Evolutionary conservation across 2,797 vertebrate genomes (phyloP).

Genomic region (Ptychobarbus kaznakovi): DNA sequence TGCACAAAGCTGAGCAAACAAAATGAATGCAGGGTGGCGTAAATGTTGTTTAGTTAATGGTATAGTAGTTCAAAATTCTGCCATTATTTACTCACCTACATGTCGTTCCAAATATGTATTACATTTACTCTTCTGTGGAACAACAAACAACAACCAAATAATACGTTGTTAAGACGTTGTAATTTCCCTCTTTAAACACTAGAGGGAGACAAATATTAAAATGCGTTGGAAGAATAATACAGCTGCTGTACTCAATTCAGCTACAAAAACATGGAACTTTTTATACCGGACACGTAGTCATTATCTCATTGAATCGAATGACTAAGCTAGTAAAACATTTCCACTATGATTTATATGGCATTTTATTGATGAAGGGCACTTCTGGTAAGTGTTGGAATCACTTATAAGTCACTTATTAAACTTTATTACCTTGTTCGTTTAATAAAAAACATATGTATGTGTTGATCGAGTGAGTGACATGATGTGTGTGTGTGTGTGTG

Average conservation of each 20-base stretch:
- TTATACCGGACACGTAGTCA: background rate
- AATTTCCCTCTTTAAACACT: background rate
- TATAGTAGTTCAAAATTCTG: background rate
- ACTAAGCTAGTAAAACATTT: background rate
- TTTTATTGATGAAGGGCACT: background rate
- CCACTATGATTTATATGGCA: background rate
- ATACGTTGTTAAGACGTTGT: background rate
- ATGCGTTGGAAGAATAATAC: background rate
- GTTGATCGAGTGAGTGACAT: background rate
- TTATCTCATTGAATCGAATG: background rate
- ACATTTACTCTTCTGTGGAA: background rate
- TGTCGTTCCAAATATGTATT: background rate
- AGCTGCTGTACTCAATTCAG: background rate
- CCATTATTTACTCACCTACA: background rate
- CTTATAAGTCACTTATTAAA: constrained; percentile 19
- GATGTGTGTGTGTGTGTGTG: background rate
- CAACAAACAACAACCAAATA: background rate
- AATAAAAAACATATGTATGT: background rate
- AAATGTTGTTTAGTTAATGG: background rate
- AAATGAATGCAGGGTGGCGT: background rate
- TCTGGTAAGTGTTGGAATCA: background rate
- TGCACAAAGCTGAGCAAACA: background rate
- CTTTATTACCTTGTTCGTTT: background rate
- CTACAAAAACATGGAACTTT: background rate
- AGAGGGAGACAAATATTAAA: constrained; percentile 5